Evolutionary conservation across 2,888 invertebrate genomes (phyloP).

Genomic region (Slavum lentiscoides): DNA sequence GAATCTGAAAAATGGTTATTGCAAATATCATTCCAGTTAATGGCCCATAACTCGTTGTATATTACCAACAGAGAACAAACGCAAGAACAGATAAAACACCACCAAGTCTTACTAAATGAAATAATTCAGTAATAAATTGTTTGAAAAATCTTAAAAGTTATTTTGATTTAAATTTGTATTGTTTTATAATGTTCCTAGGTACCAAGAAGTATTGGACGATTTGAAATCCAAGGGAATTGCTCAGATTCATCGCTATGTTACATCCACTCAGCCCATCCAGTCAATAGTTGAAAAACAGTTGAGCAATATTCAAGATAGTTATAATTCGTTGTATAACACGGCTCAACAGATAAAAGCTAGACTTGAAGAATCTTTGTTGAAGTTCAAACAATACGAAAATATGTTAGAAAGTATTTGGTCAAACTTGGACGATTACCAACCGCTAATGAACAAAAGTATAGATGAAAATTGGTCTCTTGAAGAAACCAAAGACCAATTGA

Average conservation of each 20-base stretch:
- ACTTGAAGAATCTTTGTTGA: constrained; percentile 81
- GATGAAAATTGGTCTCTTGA: constrained; percentile 75
- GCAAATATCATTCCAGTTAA: constrained; percentile 91
- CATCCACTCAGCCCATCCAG: constrained; percentile 72
- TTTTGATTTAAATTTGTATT: background rate
- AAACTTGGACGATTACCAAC: constrained; percentile 78
- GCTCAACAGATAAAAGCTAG: constrained; percentile 89
- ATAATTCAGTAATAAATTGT: constrained; percentile 58
- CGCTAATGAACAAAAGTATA: constrained; percentile 72
- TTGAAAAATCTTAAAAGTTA: background rate
- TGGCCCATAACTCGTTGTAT: constrained; percentile 93
- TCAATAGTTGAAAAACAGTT: constrained; percentile 82
- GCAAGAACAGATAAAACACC: constrained; percentile 86
- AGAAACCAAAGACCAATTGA: constrained; percentile 65
- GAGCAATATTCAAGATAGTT: constrained; percentile 90
- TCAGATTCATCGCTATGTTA: constrained; percentile 79
- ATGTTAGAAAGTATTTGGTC: constrained; percentile 82
- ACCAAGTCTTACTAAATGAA: constrained; percentile 73
- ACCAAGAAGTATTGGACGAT: constrained; percentile 78
- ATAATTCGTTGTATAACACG: constrained; percentile 84
- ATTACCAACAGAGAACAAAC: constrained; percentile 90
- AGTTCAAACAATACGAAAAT: constrained; percentile 92
- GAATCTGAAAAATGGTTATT: constrained; percentile 94
- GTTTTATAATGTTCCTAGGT: constrained; percentile 61
- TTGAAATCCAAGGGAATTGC: constrained; percentile 80